Evolutionary conservation across 2,888 invertebrate genomes (phyloP).

Genomic region (Neoaliturus tenellus): DNA sequence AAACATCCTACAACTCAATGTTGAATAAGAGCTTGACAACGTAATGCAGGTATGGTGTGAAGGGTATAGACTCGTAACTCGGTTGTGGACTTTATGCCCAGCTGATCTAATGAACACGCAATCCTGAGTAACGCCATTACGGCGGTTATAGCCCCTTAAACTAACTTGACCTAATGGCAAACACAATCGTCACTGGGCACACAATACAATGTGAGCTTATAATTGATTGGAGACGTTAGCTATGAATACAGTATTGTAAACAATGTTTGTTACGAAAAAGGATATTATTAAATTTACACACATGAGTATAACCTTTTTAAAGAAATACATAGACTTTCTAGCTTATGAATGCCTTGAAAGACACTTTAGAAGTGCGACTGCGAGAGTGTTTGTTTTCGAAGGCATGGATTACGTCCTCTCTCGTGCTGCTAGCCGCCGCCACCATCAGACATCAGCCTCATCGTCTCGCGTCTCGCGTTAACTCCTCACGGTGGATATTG

Average conservation of each 20-base stretch:
- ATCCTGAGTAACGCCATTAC: not conserved
- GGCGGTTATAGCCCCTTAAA: not conserved
- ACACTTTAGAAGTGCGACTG: too few relatives aligned
- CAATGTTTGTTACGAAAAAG: not conserved
- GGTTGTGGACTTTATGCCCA: not conserved
- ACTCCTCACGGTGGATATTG: not conserved
- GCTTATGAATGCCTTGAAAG: too few relatives aligned
- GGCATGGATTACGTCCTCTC: too few relatives aligned
- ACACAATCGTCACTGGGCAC: not conserved
- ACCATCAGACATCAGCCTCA: not conserved
- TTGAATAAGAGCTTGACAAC: not conserved
- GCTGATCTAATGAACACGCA: slow-evolving; percentile 2
- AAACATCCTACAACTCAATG: not conserved
- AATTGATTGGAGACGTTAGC: not conserved
- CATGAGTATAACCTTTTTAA: too few relatives aligned
- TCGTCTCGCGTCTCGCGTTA: not conserved
- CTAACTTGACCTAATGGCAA: slow-evolving; percentile 11
- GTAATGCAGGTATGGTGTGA: not conserved
- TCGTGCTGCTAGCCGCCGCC: too few relatives aligned
- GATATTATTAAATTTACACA: not conserved
- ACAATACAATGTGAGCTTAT: not conserved
- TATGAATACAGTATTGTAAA: not conserved
- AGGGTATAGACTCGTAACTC: not conserved
- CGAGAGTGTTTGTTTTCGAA: too few relatives aligned
- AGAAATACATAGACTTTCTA: too few relatives aligned